These are phyloP conservation scores for Girardinichthys multiradiatus DNA, from an alignment of 2,113 vertebrate genomes.

Conservation along the genomic window DNA sequence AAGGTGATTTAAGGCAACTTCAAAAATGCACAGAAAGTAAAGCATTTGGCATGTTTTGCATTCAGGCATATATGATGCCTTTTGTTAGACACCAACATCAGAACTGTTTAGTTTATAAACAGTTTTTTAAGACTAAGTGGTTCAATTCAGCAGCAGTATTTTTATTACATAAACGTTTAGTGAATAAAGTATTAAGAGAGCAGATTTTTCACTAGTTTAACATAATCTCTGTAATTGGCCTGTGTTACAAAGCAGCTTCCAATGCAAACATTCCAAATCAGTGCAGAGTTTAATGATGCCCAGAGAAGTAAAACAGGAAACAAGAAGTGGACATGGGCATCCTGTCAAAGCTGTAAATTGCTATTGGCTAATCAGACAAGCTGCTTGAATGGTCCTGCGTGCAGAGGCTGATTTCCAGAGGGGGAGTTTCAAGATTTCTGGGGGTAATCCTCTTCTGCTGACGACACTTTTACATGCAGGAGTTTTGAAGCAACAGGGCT, in stretches of 20 bases:
- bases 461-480: not conserved
- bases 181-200: too few relatives aligned
- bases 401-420: not conserved
- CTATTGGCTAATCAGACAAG: too few relatives aligned
- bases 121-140: not conserved
- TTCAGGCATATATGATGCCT: not conserved
- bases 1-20: too few relatives aligned
- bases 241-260: not conserved
- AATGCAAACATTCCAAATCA: not conserved
- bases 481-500: not conserved
- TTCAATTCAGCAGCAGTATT: not conserved
- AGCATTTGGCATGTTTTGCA: not conserved
- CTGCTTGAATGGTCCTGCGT: not conserved
- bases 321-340: not conserved
- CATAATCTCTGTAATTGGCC: not conserved
- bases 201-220: not conserved
- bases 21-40: not conserved
- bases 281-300: not conserved
- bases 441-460: not conserved
- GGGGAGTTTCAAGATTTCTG: too few relatives aligned
- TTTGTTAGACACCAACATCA: not conserved
- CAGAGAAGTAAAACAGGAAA: not conserved
- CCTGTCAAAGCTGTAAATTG: too few relatives aligned
- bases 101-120: not conserved
- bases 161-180: not conserved